Conservation (phyloP, 1,140 invertebrate genomes). For the Bursaphelenchus mucronatus region DNA sequence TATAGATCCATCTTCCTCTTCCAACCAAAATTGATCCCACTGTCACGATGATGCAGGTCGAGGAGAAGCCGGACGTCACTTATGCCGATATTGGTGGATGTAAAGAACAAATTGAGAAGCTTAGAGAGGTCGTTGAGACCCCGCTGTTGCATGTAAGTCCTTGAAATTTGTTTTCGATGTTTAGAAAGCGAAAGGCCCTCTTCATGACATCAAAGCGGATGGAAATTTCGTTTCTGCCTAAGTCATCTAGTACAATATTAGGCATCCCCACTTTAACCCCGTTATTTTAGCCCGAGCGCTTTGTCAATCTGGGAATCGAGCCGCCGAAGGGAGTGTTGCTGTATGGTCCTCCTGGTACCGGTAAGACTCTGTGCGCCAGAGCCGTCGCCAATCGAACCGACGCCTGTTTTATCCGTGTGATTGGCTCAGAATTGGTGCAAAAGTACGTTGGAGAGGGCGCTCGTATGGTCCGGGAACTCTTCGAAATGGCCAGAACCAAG, state of each 20-base stretch:
- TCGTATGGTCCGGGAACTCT: slow-evolving; percentile 94
- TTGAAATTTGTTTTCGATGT: not conserved
- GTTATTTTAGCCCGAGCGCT: slow-evolving; percentile 75
- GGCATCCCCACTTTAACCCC: not conserved
- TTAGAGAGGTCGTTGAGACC: slow-evolving; percentile 96
- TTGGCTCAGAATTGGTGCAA: slow-evolving; percentile 88
- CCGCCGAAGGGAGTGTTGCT: slow-evolving; percentile 95
- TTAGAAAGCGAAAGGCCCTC: too few relatives aligned
- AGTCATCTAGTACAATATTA: too few relatives aligned
- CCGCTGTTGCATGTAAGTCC: slow-evolving; percentile 75
- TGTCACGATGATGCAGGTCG: slow-evolving; percentile 99
- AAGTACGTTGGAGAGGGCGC: slow-evolving; percentile 98
- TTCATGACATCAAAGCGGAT: too few relatives aligned
- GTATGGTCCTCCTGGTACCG: slow-evolving; percentile 94
- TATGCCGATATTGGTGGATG: slow-evolving; percentile 97
- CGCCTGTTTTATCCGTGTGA: slow-evolving; percentile 97
- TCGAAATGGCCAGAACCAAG: slow-evolving; percentile 98
- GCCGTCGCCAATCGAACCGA: slow-evolving; percentile 96
- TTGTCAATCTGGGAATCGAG: slow-evolving; percentile 96
- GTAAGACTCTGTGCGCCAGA: slow-evolving; percentile 86
- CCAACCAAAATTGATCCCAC: slow-evolving; percentile 99
- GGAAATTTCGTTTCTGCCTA: too few relatives aligned
- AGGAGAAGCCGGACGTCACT: slow-evolving; percentile 98
- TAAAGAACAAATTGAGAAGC: slow-evolving; percentile 98
- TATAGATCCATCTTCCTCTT: slow-evolving; percentile 98